Conservation (phyloP, 2,797 vertebrate species). For the Allobates femoralis region DNA sequence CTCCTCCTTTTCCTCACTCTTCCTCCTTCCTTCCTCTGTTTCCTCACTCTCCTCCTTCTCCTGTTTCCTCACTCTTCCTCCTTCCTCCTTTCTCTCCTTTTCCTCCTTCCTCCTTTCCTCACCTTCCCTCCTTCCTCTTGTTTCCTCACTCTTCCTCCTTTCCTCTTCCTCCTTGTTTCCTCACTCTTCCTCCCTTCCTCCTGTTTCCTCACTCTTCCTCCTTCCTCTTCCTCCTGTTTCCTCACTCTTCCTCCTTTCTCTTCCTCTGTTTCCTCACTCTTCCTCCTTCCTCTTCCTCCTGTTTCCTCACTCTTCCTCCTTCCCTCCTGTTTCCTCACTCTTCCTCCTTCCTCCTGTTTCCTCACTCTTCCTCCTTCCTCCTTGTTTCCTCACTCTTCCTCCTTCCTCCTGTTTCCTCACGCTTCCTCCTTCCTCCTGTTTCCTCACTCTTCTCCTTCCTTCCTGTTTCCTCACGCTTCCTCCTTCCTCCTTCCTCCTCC, state of each 20-base stretch:
- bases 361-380: neutral
- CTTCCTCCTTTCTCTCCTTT: neutral
- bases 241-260: neutral
- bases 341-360: neutral
- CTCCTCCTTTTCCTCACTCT: neutral
- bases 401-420: neutral
- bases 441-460: too few relatives aligned
- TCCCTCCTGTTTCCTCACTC: neutral
- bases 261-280: neutral
- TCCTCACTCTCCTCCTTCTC: too few relatives aligned
- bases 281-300: neutral
- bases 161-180: neutral
- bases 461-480: too few relatives aligned
- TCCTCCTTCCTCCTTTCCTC: neutral
- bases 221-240: neutral
- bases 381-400: neutral
- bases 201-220: neutral
- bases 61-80: neutral
- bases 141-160: neutral
- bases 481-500: neutral
- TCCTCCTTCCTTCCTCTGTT: too few relatives aligned
- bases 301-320: neutral
- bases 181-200: neutral
- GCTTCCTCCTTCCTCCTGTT: too few relatives aligned
- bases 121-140: neutral